phyloP scores from a whole-genome alignment of 2,888 invertebrate genomes.

The Tenthredo mesomela region DNA sequence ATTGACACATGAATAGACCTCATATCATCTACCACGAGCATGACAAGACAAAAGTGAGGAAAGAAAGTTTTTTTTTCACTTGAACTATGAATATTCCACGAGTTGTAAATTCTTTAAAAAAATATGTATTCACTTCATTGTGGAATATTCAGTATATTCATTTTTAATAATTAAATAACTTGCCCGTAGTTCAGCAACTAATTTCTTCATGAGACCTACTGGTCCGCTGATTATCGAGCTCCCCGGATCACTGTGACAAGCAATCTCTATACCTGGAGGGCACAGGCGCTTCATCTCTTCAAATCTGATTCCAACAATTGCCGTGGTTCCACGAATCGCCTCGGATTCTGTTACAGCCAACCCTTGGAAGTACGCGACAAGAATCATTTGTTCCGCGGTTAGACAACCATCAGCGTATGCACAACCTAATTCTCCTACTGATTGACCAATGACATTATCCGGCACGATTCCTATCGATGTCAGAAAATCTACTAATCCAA shows the following conservation, averaged over 20 bases:
- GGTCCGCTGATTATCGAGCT: conserved; percentile 96
- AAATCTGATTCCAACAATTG: conserved; percentile 88
- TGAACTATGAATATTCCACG: too few relatives aligned
- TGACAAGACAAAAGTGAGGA: too few relatives aligned
- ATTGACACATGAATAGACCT: too few relatives aligned
- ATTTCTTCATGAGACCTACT: conserved; percentile 83
- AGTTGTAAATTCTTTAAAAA: too few relatives aligned
- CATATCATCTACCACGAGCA: too few relatives aligned
- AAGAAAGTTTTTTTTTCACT: too few relatives aligned
- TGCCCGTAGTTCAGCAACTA: conserved; percentile 82
- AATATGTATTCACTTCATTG: too few relatives aligned
- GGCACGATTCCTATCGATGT: conserved; percentile 82
- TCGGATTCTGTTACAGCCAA: conserved; percentile 76
- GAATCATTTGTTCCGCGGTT: conserved; percentile 83
- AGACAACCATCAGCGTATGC: conserved; percentile 97
- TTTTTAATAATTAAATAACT: too few relatives aligned
- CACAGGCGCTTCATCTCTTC: conserved; percentile 82
- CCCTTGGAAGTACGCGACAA: conserved; percentile 81
- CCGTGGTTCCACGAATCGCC: conserved; percentile 90
- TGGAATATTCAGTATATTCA: too few relatives aligned
- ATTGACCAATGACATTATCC: conserved; percentile 91
- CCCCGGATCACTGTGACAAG: conserved; percentile 92
- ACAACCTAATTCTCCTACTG: conserved; percentile 96
- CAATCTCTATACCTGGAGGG: conserved; percentile 89
- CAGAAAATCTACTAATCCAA: conserved; percentile 85